Base-by-base conservation (phyloP, 2,797 vertebrate species). In the Parambassis ranga region DNA sequence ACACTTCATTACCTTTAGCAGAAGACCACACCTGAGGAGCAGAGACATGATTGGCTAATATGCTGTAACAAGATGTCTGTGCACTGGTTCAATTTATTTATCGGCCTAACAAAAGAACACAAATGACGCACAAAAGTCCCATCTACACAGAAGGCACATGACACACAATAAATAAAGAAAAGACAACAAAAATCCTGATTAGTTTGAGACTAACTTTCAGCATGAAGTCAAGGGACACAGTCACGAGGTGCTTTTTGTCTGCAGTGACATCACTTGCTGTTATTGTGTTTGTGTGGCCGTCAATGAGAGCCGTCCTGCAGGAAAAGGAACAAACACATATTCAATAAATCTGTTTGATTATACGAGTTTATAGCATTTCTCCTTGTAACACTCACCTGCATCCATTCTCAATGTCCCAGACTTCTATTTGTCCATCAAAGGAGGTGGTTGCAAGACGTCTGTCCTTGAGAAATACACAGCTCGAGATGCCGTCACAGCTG, bases 401-500 rank as follows among this genome's bases (percentile, higher is more conserved):
- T 16, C 93, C 92, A 7, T 76, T 93, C 19, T 44, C 66, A 3
- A 92, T 56, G 69, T 96, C 92, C 95, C 95, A 96, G 14, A 92
- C 78, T 69, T 96, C 95, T 31, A 96, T 79, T 13, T 75, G 86
- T 13, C 95, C 95, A 0, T 93, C 84, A 14, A 90, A 95, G 5
- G 93, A 93, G 18, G 93, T 92, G 1, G 94, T 87, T 9, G 87
- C 93, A 2, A 97, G 79, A 27, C 61, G 39, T 1, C 32, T 68
- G 10, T 94, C 88, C 1, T 80, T 88, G 24, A 95, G 77, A 42
- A 95, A 94, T 1, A 81, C 39, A 8, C 93, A 94, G 32, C 90
- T 89, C 0, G 95, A 94, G 60, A 97, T 79, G 22, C 95, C 95
- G 1, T 95, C 94, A 28, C 92, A 92, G 77, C 83, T 88, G 69